Percentiles rank a stretch among this genome's conserved stretches.
Evolutionary conservation across 2,888 invertebrate species (phyloP).

Genomic region (Athrips mouffetella): DNA sequence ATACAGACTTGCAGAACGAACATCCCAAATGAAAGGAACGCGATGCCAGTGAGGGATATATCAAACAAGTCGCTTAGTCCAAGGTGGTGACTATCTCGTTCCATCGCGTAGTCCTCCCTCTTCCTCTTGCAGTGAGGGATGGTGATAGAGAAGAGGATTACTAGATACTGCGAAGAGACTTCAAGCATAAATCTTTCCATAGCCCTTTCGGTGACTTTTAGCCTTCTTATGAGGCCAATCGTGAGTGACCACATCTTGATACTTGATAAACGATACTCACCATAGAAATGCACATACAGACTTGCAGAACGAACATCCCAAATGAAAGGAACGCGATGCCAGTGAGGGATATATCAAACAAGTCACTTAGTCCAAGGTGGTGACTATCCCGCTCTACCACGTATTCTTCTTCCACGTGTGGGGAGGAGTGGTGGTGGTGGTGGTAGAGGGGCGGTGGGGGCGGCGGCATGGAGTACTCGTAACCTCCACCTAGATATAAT

Average conservation of each 20-base stretch:
- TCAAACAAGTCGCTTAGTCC: conserved; percentile 86
- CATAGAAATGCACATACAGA: conserved; percentile 85
- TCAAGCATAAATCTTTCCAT: too few species aligned
- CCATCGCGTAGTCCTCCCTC: conserved; percentile 46
- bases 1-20: conserved; percentile 89
- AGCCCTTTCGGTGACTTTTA: too few species aligned
- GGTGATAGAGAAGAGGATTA: conserved; percentile 57
- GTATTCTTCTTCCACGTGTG: conserved; percentile 42
- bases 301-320: conserved; percentile 87
- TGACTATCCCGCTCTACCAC: conserved; percentile 66
- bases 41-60: conserved; percentile 88
- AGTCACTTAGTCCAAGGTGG: conserved; percentile 82
- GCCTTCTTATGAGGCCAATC: too few species aligned
- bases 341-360: conserved; percentile 89
- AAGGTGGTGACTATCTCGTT: conserved; percentile 77
- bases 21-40: conserved; percentile 88
- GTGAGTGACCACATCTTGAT: too few species aligned
- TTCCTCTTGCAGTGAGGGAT: conserved; percentile 37
- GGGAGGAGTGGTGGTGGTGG: conserved; percentile 47
- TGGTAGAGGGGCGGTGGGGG: conserved; percentile 70
- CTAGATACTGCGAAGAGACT: too few species aligned
- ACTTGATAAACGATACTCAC: conserved; percentile 56
- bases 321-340: conserved; percentile 89
- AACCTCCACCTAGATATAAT: conserved; percentile 53
- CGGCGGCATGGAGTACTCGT: conserved; percentile 69